Conservation (phyloP, 2,888 invertebrate species). For the Leptinotarsa haldemani region DNA sequence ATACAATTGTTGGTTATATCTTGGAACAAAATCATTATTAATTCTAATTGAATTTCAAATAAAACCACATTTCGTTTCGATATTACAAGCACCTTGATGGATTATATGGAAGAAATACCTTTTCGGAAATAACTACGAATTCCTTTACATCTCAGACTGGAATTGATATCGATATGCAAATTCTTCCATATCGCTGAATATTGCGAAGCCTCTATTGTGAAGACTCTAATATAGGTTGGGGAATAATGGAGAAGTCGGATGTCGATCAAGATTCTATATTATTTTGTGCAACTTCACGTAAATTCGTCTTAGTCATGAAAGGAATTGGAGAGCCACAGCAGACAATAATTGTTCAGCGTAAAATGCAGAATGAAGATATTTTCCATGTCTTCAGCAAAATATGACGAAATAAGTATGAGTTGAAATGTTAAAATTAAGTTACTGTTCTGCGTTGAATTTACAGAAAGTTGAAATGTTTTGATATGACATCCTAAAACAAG, state of each 20-base stretch:
- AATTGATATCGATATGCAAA: conserved; percentile 14
- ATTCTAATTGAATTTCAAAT: not conserved
- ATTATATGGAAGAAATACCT: not conserved
- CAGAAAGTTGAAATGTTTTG: too few species aligned
- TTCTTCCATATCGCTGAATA: conserved; percentile 15
- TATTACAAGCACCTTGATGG: not conserved
- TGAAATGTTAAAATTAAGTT: too few species aligned
- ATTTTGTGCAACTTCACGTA: conserved; percentile 10
- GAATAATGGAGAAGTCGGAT: conserved; percentile 8
- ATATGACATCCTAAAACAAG: too few species aligned
- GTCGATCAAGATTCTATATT: not conserved
- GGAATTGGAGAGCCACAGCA: not conserved
- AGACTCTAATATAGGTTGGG: conserved; percentile 15
- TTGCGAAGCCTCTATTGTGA: conserved; percentile 13
- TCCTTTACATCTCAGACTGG: not conserved
- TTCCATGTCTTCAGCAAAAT: too few species aligned
- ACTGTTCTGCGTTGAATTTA: too few species aligned
- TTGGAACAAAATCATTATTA: too few species aligned
- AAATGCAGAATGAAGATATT: too few species aligned
- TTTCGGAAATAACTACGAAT: not conserved
- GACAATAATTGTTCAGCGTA: not conserved
- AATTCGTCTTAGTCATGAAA: not conserved
- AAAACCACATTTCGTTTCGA: not conserved
- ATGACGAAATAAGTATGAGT: too few species aligned
- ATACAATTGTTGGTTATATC: too few species aligned